Conservation (phyloP, 1,140 invertebrate genomes). For the Caenorhabditis remanei region DNA sequence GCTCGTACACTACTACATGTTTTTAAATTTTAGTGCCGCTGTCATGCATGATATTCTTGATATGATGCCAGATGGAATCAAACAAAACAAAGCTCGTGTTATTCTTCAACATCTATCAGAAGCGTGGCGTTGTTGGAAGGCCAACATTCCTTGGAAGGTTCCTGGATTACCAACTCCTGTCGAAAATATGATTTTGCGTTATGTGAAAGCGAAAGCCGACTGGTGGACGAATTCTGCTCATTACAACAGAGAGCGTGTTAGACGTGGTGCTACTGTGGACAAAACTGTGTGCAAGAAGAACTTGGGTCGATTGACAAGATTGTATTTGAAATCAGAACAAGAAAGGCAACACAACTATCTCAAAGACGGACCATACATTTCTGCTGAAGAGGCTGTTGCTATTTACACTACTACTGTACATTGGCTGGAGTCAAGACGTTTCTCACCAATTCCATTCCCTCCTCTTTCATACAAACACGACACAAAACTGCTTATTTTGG, state of each 20-base stretch:
- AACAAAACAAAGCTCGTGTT: conserved; percentile 98
- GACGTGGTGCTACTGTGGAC: conserved; percentile 85
- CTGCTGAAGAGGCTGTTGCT: conserved; percentile 98
- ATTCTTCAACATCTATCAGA: conserved; percentile 98
- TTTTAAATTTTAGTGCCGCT: conserved; percentile 71
- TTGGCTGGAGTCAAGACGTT: conserved; percentile 96
- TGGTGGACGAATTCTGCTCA: conserved; percentile 99
- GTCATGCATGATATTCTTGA: conserved; percentile 99
- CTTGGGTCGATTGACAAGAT: conserved; percentile 91
- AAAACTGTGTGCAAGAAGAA: conserved; percentile 99
- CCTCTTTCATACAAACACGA: conserved; percentile 99
- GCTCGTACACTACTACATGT: conserved; percentile 79
- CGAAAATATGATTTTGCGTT: conserved; percentile 99
- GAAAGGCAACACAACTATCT: conserved; percentile 99
- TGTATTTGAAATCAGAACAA: conserved; percentile 98
- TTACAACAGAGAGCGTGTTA: conserved; percentile 93
- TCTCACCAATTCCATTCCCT: conserved; percentile 98
- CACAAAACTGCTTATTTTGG: conserved; percentile 96
- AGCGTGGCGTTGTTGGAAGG: conserved; percentile 99
- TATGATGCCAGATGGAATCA: conserved; percentile 99
- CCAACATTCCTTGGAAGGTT: conserved; percentile 99
- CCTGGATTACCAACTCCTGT: conserved; percentile 98
- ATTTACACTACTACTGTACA: conserved; percentile 99
- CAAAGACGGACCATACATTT: conserved; percentile 98
- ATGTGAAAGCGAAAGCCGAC: conserved; percentile 99